Conservation (phyloP, 2,113 vertebrate species). For the Lepidothrix coronata region DNA sequence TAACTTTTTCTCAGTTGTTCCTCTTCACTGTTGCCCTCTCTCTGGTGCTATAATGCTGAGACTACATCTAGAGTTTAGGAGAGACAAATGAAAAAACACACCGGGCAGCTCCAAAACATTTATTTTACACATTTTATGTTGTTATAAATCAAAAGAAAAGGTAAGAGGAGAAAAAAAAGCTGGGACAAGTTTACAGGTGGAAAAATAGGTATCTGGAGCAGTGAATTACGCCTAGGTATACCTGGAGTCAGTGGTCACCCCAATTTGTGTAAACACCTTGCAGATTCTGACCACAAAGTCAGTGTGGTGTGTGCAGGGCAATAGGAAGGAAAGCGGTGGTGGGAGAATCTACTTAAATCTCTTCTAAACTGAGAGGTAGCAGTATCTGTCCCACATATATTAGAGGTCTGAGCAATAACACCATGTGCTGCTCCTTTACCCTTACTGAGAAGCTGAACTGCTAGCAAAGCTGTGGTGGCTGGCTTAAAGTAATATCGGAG, state of each 20-base stretch:
- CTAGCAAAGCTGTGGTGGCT: not conserved
- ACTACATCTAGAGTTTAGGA: not conserved
- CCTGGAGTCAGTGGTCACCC: not conserved
- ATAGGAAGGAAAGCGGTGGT: not conserved
- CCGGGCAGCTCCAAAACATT: not conserved
- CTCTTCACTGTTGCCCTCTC: not conserved
- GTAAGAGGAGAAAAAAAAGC: not conserved
- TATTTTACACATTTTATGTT: not conserved
- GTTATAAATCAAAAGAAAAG: not conserved
- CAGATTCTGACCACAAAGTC: not conserved
- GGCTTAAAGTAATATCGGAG: not conserved
- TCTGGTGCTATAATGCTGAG: not conserved
- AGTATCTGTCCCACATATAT: not conserved
- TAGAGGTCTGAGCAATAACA: not conserved
- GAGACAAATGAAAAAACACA: not conserved
- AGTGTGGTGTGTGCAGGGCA: not conserved
- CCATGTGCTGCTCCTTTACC: not conserved
- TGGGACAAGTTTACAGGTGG: not conserved
- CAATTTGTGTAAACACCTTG: not conserved
- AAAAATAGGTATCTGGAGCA: not conserved
- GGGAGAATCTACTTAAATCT: not conserved
- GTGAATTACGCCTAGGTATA: not conserved
- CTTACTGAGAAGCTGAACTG: not conserved
- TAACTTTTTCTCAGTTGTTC: not conserved
- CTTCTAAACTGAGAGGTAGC: not conserved